Evolutionary conservation across 2,113 vertebrate species (phyloP), one percentile per base, ranked within the genome.

Genomic region (Speoplatyrhinus poulsoni): DNA sequence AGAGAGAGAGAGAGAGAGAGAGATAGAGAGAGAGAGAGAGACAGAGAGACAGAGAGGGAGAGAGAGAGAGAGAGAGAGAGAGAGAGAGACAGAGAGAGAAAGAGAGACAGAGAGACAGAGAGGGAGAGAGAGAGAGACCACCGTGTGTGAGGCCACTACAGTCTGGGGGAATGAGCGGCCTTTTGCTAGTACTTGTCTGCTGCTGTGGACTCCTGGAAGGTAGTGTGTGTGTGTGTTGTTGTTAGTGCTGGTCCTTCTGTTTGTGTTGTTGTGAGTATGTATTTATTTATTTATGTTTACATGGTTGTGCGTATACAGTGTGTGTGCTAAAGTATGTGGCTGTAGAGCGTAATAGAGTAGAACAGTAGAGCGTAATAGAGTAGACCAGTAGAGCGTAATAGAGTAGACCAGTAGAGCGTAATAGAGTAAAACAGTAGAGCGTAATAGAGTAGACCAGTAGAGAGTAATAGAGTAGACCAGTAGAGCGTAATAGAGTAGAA

Each of bases 201-300:
- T 81, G 80, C 65, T 70, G 66, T 52, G 73, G 78, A 73, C 60
- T 26, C 56, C 19, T 72, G 70, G 71, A 64, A 91, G 90, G 90
- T 91, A 90, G 9, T 46, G n/a, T 55, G 32, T 65, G 63, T 54
- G 48, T 60, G 49, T 32, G 66, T 13, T 13, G 50, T 53, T 12
- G 1, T 12, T 12, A n/a, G 36, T 19, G 19, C 19, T 19, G 1
- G 19, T 1, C 19, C 19, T 19, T 19, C 19, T 53, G 52, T 53
- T 12, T 53, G 52, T 53, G 52, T 53, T 41, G 36, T 41, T 15
- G 3, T 3, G 32, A 19, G 12, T 15, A 1, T 48, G 62, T 3
- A 11, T 32, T n/a, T n/a, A n/a, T n/a, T 32, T 6, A 32, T 36
- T 32, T 36, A 10, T 15, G 13, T 41, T 46, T 48, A 16, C 10